A percentile compares a stretch with the other conserved stretches of the same genome.
Conservation (phyloP, 92 coral and sea anemone species). For the Bergia sp. region DNA sequence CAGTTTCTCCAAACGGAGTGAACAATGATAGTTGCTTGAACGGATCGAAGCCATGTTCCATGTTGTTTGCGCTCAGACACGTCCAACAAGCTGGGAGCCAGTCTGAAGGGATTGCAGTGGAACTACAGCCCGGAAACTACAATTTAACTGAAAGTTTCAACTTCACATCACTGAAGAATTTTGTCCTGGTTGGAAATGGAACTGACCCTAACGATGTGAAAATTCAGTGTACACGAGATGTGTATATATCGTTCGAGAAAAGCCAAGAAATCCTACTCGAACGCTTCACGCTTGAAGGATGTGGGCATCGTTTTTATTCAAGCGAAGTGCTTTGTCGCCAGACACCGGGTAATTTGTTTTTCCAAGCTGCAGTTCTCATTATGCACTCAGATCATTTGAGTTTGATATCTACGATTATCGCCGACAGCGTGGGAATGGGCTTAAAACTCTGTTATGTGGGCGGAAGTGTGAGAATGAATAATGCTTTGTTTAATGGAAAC, state of each 20-base stretch:
- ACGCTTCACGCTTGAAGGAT: conserved; percentile 54
- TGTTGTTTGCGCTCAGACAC: conserved; percentile 19
- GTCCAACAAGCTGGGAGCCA: conserved; percentile 5
- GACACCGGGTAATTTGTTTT: conserved; percentile 31
- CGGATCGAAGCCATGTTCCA: conserved; percentile 13
- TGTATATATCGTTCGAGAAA: conserved; percentile 67
- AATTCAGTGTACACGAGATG: conserved; percentile 59
- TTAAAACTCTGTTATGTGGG: conserved; percentile 71
- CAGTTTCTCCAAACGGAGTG: neutral
- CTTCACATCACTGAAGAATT: conserved; percentile 40
- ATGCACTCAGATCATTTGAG: conserved; percentile 64
- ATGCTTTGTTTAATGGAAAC: conserved; percentile 59
- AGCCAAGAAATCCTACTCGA: conserved; percentile 63
- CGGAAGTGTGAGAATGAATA: conserved; percentile 60
- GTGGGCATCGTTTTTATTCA: conserved; percentile 57
- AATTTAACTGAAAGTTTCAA: conserved; percentile 60
- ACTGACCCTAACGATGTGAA: conserved; percentile 43
- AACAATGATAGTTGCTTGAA: conserved; percentile 16
- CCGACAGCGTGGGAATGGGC: conserved; percentile 76
- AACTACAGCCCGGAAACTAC: conserved; percentile 49
- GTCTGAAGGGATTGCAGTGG: neutral
- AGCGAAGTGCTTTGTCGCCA: conserved; percentile 1
- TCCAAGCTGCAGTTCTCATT: conserved; percentile 66
- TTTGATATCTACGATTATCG: conserved; percentile 49
- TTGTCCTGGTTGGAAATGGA: conserved; percentile 53